These are phyloP conservation scores for Chaetodon auriga DNA, from an alignment of 2,113 vertebrate species.

Conservation along the genomic window DNA sequence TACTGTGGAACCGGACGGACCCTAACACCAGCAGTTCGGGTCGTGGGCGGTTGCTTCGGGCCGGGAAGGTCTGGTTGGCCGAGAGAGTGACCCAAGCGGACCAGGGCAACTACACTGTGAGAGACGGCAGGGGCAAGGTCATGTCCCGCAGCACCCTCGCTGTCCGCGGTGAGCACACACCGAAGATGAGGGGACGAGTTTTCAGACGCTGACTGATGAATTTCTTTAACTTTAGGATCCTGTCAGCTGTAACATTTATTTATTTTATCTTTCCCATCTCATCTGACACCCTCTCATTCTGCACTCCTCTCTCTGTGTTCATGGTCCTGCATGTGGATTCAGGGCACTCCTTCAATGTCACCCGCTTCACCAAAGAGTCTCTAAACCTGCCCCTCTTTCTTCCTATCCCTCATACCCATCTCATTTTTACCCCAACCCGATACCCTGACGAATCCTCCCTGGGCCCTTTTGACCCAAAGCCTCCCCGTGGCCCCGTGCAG, in stretches of 20 bases:
- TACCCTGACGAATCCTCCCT: conserved; percentile 62
- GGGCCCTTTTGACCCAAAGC: conserved; percentile 66
- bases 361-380: conserved; percentile 77
- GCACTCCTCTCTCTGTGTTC: conserved; percentile 18
- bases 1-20: conserved; percentile 77
- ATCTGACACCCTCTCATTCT: conserved; percentile 21
- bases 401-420: conserved; percentile 68
- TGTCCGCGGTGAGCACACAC: conserved; percentile 74
- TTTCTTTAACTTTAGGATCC: not conserved
- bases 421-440: conserved; percentile 73
- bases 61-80: conserved; percentile 71
- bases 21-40: conserved; percentile 16
- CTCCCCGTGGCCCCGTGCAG: conserved; percentile 65
- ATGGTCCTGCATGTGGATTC: conserved; percentile 21
- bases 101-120: conserved; percentile 89
- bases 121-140: conserved; percentile 80
- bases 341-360: conserved; percentile 78
- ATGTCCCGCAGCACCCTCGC: conserved; percentile 90
- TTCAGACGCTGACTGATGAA: not conserved
- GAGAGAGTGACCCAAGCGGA: conserved; percentile 77
- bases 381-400: conserved; percentile 78
- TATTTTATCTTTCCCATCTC: conserved; percentile 48
- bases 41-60: conserved; percentile 63
- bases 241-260: conserved; percentile 21
- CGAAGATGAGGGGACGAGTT: not conserved